Percentiles rank a stretch among this genome's conserved stretches.
These are phyloP conservation scores for Semaprochilodus insignis DNA, from an alignment of 2,797 vertebrate genomes.

Conservation along the genomic window DNA sequence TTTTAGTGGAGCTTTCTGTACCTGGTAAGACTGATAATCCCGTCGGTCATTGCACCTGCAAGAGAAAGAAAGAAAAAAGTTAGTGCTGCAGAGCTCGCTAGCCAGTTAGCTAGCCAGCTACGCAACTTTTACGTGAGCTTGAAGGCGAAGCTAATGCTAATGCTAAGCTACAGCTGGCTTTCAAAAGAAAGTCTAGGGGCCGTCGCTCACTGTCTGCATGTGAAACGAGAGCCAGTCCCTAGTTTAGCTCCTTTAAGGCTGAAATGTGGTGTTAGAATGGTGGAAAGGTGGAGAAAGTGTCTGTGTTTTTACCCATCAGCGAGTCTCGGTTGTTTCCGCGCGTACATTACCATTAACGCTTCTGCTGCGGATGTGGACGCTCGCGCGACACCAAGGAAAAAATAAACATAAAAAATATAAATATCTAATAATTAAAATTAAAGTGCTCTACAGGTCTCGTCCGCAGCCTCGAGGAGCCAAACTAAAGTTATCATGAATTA, in stretches of 20 bases:
- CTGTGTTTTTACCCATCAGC: constrained; percentile 93
- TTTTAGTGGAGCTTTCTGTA: constrained; percentile 59
- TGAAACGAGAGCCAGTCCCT: background rate
- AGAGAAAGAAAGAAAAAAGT: constrained; percentile 8
- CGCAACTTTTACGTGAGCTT: constrained; percentile 29
- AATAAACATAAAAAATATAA: background rate
- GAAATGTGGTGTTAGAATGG: constrained; percentile 53
- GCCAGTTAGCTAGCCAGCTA: no score
- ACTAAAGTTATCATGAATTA: background rate
- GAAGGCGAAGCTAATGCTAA: background rate
- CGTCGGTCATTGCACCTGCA: constrained; percentile 97
- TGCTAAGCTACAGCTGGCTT: background rate
- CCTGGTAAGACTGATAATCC: constrained; percentile 98
- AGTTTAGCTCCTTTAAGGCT: constrained; percentile 74
- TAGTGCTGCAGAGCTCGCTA: background rate
- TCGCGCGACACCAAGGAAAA: constrained; percentile 79
- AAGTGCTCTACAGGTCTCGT: background rate
- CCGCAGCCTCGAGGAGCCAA: background rate
- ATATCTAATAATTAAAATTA: background rate
- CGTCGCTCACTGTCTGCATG: background rate
- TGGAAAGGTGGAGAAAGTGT: constrained; percentile 57
- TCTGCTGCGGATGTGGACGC: constrained; percentile 86
- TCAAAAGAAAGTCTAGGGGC: background rate
- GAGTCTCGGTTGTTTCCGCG: constrained; percentile 99
- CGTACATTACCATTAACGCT: constrained; percentile 99